Base-by-base conservation (phyloP, 2,888 invertebrate species). In the Globia sparganii region DNA sequence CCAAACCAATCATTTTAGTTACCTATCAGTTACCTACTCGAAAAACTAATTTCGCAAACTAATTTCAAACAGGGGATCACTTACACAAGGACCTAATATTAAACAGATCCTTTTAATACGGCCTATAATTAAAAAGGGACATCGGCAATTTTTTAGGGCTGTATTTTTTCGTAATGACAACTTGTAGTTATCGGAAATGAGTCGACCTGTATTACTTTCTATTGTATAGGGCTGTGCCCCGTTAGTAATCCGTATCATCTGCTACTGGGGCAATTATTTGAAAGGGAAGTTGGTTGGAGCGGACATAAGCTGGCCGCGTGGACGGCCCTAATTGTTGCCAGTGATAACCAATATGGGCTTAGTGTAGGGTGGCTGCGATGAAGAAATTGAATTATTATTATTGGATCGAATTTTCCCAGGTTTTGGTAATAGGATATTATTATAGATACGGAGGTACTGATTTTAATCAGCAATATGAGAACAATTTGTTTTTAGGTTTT, bases 231-330 rank as follows among this genome's bases (percentile, higher is more conserved):
- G 85, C 81, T 83, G 88, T 91, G 91, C 89, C 86, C 90, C 53
- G n/a, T 80, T 70, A 81, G 75, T 96, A 96, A 96, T 96, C 96
- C 96, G 93, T 94, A 95, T 96, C 96, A 96, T 96, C 96, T 96
- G 96, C 95, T 96, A 91, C 96, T 92, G 91, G 91, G 93, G 95
- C 95, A 96, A 96, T 96, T 96, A 96, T 96, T 95, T 95, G 94
- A 94, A 94, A 95, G 95, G 96, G 94, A 93, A 92, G 91, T 90
- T 88, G 80, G 88, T 92, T 91, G 91, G 90, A 92, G 92, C 91
- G 90, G 91, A 90, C 89, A 90, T 96, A 96, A 96, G 94, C 94
- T 91, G 87, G 81, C 89, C 96, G 95, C 95, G 96, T 96, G 96
- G 90, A 94, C 87, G 61, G 87, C 90, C 94, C 96, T 96, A 96